Evolutionary conservation across 2,797 vertebrate species (phyloP), one percentile per base, ranked within the genome.

Genomic region (Gastrophryne carolinensis): DNA sequence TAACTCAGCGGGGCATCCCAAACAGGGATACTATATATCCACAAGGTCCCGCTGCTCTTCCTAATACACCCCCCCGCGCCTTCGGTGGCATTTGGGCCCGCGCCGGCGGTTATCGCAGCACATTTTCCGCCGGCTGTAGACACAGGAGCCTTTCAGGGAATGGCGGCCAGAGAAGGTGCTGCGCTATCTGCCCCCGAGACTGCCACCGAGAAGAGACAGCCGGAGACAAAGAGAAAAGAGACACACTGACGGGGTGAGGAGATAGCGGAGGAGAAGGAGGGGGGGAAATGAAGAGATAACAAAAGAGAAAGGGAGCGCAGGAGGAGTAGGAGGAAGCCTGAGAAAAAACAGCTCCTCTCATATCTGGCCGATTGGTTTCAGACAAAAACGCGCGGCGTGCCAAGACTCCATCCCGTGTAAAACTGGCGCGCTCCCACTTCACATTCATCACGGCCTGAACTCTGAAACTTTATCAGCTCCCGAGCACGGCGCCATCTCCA

Each of bases 381-480:
- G 84, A 82, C 82, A 56, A 86, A 87, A 89, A 82, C 21, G 72
- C 79, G 81, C 30, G 73, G 79, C 85, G 87, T 93, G 93, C 94
- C 93, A 93, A 94, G 92, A 92, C 90, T 92, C 86, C 86, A 89
- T 92, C 90, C 90, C 91, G 90, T 90, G 90, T 88, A 93, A 44
- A 44, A 89, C 84, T 84, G 91, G 94, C 93, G 93, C 90, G 93
- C 86, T 92, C 92, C 94, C 92, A 94, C 94, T 93, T 93, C 92
- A 94, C 96, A 96, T 96, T 96, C 95, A 97, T 96, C 95, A 95
- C 92, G 76, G 88, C 84, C 89, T 93, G 94, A 94, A 93, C 95
- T 96, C 91, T 92, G 95, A 93, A 94, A 96, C 95, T 95, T 97
- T 98, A 98, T 98, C 96, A 94, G 92, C 89, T 86, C 86, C 85